These are phyloP conservation scores for Protodeltote pygarga DNA, from an alignment of 2,888 invertebrate species.

Conservation along the genomic window DNA sequence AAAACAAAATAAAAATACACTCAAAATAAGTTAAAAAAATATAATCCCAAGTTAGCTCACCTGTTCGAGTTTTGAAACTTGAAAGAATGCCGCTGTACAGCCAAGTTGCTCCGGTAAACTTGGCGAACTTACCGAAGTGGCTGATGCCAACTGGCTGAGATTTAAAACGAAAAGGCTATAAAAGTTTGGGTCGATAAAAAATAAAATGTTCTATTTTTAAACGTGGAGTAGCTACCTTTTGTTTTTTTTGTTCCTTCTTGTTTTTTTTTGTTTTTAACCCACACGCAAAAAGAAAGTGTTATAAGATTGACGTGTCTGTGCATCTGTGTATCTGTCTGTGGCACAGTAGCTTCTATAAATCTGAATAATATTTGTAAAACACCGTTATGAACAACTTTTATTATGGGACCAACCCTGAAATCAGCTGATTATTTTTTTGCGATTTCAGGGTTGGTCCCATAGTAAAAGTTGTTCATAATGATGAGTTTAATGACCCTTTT, in stretches of 20 bases:
- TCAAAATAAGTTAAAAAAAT: slow-evolving; percentile 13
- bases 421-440: not conserved
- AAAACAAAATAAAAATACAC: not conserved
- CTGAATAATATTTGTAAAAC: too few species aligned
- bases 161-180: slow-evolving; percentile 31
- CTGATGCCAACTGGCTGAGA: slow-evolving; percentile 33
- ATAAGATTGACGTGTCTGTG: too few species aligned
- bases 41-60: slow-evolving; percentile 28
- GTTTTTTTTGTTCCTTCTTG: not conserved
- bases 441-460: not conserved
- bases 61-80: slow-evolving; percentile 40
- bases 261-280: slow-evolving; percentile 1
- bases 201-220: slow-evolving; percentile 17
- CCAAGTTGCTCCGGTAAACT: slow-evolving; percentile 38
- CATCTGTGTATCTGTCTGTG: too few species aligned
- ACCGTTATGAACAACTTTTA: too few species aligned
- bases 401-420: too few species aligned
- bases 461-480: too few species aligned
- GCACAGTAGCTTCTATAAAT: too few species aligned
- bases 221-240: slow-evolving; percentile 6
- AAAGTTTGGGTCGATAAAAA: slow-evolving; percentile 33
- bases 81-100: slow-evolving; percentile 27
- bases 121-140: slow-evolving; percentile 25
- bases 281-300: too few species aligned
- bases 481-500: too few species aligned